Evolutionary conservation across 1,140 invertebrate genomes (phyloP), one percentile per base, ranked within the genome.

Genomic region (Atta cephalotes): DNA sequence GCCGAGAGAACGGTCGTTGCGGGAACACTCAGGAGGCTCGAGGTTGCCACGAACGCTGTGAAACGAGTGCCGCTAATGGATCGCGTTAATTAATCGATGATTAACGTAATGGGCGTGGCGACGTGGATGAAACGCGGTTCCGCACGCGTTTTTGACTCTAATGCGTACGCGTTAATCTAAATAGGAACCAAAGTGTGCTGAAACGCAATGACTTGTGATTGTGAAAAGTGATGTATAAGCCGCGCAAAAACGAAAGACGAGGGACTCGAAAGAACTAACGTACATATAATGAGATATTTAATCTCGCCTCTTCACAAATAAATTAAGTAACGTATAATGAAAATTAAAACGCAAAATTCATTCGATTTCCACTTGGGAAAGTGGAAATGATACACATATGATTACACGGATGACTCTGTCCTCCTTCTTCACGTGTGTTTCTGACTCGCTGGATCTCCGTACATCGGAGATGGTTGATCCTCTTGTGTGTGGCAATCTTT

Each of bases 71-170:
- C 79, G 63, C 77, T 86, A 81, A 87, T 82, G 62, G 56, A 88
- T 70, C 70, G 70, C 76, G 82, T 70, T 65, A 72, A 88, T 79
- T 53, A 72, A 89, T 79, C 66, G 58, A n/a, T 76, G 25, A 76
- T 76, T 76, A 84, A 84, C 25, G 70, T 66, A 80, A 71, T n/a
- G 39, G 70, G 68, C 68, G 66, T 25, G 80, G 80, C 56, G 71
- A 81, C 58, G 25, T 79, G 45, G 63, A 74, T 65, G 14, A 60
- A 56, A 60, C 45, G 16, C 35, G 51, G 72, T 49, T 39, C 21
- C 77, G 12, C 62, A 28, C 53, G 25, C 51, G 18, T 53, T 39
- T 79, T 49, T 60, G 60, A 25, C 56, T 63, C 39, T 39, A 65
- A 78, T 63, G 58, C 74, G 74, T 45, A 53, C 56, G 56, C 80